Evolutionary conservation across 1,140 invertebrate genomes (phyloP), one percentile per base, ranked within the genome.

Genomic region (Aleiodes sp.): DNA sequence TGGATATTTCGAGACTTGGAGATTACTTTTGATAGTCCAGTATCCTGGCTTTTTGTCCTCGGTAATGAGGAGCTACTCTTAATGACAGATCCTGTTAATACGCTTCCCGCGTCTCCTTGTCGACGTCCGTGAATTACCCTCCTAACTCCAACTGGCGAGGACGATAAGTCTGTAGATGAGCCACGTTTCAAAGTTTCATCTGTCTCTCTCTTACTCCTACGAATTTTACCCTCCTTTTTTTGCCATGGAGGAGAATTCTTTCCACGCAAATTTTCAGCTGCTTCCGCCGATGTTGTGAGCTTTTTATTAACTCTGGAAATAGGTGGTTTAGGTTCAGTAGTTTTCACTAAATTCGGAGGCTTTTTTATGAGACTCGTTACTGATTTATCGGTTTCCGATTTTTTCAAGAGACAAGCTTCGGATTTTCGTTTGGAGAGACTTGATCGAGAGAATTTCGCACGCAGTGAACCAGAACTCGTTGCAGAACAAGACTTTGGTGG

Each of bases 131-230:
- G 60, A 35, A 90, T 76, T 1, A 86, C 87, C 76, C 89, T 90
- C 64, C 87, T 88, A 1, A 89, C 88, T 75, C 91, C 89, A 33
- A 84, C 84, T 0, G 89, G 87, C 1, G 89, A 89, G 29, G 89
- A 83, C 1, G 92, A 75, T 59, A 59, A 59, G 43, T 89, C 88
- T 0, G 59, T 33, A 0, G 88, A 84, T 2, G 86, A 87, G 71
- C 83, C 86, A 24, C 78, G 84, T 16, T 72, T 75, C 4, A 74
- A 80, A 46, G 70, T 79, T 9, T 82, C 75, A 4, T 80, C 78
- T 43, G 79, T 73, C 10, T 84, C 82, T 28, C 75, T 83, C 31
- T 70, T 84, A 1, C 74, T 73, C 60, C 37, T 75, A 37, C 65
- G 75, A 39, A 41, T 19, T 70, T 68, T 81, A 65, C 76, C 28